These are phyloP conservation scores for Hecatera dysodea DNA, from an alignment of 2,888 invertebrate species.

Conservation along the genomic window DNA sequence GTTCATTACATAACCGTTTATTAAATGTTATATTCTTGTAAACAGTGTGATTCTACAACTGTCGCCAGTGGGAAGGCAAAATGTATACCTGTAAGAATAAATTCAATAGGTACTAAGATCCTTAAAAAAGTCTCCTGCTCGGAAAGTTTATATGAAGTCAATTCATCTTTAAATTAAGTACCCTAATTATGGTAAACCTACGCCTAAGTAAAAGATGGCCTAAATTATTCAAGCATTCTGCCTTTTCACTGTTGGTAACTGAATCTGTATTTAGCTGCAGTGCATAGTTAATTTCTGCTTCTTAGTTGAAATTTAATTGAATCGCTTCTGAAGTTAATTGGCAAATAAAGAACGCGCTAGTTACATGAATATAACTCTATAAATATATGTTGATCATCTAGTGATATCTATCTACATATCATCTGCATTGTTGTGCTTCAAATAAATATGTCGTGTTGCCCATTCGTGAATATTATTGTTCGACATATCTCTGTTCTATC, in stretches of 20 bases:
- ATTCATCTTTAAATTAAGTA: conserved; percentile 20
- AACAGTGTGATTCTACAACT: conserved; percentile 37
- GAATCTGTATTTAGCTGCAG: conserved; percentile 26
- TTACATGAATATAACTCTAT: conserved; percentile 49
- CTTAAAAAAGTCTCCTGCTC: background rate
- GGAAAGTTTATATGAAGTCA: conserved; percentile 5
- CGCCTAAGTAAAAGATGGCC: conserved; percentile 30
- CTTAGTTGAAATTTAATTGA: conserved; percentile 32
- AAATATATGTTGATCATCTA: conserved; percentile 72
- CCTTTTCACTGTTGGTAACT: conserved; percentile 17
- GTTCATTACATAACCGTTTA: conserved; percentile 55
- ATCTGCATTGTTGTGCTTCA: conserved; percentile 88
- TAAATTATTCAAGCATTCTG: conserved; percentile 19
- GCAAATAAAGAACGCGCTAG: conserved; percentile 41
- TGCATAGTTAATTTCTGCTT: conserved; percentile 42
- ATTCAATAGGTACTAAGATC: background rate
- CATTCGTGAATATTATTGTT: conserved; percentile 73
- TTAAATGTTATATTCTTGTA: conserved; percentile 49
- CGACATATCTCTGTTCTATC: conserved; percentile 70
- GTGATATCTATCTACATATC: conserved; percentile 87
- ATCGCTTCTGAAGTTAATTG: conserved; percentile 25
- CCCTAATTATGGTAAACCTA: background rate
- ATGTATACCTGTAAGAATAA: background rate
- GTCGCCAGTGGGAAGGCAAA: conserved; percentile 31
- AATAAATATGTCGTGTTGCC: conserved; percentile 81